Conservation (phyloP, 1,140 invertebrate genomes). For the Anoplolepis gracilipes region DNA sequence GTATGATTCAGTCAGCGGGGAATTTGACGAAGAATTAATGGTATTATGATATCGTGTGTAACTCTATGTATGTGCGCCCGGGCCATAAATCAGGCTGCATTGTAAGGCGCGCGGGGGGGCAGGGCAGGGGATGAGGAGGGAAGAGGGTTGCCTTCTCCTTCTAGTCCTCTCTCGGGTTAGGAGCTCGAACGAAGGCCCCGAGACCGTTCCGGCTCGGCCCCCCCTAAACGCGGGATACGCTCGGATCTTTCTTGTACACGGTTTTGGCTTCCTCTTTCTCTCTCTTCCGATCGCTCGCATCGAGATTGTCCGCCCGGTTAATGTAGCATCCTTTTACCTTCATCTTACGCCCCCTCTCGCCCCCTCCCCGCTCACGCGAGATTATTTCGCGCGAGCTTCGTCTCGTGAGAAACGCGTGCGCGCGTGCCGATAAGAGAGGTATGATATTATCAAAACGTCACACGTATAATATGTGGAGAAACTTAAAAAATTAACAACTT, state of each 20-base stretch:
- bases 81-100: constrained; percentile 85
- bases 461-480: neutral
- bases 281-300: constrained; percentile 55
- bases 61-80: constrained; percentile 84
- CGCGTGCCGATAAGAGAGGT: neutral
- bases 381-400: neutral
- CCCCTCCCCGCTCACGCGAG: too few relatives aligned
- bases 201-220: constrained; percentile 76
- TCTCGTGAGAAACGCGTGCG: neutral
- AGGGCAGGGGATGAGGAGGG: constrained; percentile 61
- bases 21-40: constrained; percentile 87
- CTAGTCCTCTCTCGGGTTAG: constrained; percentile 61
- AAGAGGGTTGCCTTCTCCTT: constrained; percentile 76
- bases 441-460: neutral
- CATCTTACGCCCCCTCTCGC: constrained; percentile 55
- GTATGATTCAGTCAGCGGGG: constrained; percentile 86
- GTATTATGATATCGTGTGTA: constrained; percentile 87
- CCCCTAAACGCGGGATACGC: constrained; percentile 73
- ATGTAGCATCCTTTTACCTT: constrained; percentile 71
- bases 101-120: constrained; percentile 78
- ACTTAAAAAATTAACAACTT: neutral
- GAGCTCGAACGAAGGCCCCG: constrained; percentile 69
- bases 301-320: constrained; percentile 62
- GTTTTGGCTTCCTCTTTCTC: constrained; percentile 73
- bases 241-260: constrained; percentile 70